Evolutionary conservation across 1,140 invertebrate species (phyloP).

Genomic region (Caerostris extrusa): DNA sequence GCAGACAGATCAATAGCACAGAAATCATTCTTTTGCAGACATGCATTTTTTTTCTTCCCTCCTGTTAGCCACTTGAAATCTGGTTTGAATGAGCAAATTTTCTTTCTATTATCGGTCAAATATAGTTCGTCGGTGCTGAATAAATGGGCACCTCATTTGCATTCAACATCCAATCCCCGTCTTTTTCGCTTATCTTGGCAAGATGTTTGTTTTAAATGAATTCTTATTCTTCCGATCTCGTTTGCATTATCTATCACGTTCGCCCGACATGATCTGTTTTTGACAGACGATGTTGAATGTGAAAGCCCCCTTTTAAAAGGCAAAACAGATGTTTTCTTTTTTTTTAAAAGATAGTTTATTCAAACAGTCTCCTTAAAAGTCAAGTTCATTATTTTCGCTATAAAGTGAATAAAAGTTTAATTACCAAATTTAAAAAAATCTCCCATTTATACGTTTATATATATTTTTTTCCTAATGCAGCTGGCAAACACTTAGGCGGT

Average conservation of each 20-base stretch:
- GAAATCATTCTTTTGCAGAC: neutral
- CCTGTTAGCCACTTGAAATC: neutral
- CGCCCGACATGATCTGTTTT: neutral
- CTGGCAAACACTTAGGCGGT: too few species aligned
- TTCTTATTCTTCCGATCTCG: neutral
- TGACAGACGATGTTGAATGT: slow-evolving; percentile 36
- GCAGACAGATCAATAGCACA: neutral
- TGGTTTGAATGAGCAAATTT: neutral
- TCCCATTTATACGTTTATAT: too few species aligned
- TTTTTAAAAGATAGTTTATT: neutral
- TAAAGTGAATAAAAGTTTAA: too few species aligned
- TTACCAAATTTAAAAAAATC: too few species aligned
- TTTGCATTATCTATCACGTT: slow-evolving; percentile 52
- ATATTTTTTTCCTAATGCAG: too few species aligned
- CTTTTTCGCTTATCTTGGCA: neutral
- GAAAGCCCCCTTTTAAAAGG: neutral
- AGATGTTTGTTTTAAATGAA: slow-evolving; percentile 3
- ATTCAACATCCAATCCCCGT: neutral
- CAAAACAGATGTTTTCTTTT: neutral
- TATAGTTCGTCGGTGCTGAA: neutral
- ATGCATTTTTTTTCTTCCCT: neutral
- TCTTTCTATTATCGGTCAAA: slow-evolving; percentile 39
- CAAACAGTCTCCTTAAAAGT: too few species aligned
- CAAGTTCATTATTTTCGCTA: too few species aligned
- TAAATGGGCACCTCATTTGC: slow-evolving; percentile 45